A percentile compares a stretch with the other conserved stretches of the same genome.
These are phyloP conservation scores for Andrena fulva DNA, from an alignment of 2,888 invertebrate species.

Conservation along the genomic window DNA sequence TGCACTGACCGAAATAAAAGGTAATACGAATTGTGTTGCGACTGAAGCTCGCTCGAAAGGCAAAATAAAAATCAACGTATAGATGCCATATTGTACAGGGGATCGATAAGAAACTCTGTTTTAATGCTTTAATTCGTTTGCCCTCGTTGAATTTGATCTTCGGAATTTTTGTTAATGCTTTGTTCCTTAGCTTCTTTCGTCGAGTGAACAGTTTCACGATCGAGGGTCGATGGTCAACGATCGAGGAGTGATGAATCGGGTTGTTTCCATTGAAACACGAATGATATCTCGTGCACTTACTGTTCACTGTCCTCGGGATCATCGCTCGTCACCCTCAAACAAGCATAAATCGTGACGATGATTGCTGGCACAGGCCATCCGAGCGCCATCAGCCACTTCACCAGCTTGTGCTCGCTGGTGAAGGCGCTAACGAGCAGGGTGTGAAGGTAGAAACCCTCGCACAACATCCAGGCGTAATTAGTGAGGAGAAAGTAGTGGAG, in stretches of 20 bases:
- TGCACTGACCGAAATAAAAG: too few relatives aligned
- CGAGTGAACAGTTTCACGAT: background rate
- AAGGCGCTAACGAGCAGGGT: conserved; percentile 96
- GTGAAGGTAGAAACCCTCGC: conserved; percentile 97
- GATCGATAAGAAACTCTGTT: too few relatives aligned
- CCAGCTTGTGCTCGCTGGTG: conserved; percentile 93
- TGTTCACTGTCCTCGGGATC: conserved; percentile 86
- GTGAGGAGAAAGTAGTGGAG: conserved; percentile 95
- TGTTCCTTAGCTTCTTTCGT: background rate
- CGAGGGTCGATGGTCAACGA: background rate
- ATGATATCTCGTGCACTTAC: conserved; percentile 85
- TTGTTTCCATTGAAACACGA: background rate
- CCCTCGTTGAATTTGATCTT: too few relatives aligned
- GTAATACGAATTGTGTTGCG: too few relatives aligned
- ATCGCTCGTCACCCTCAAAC: conserved; percentile 87
- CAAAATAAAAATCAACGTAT: too few relatives aligned
- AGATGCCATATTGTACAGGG: too few relatives aligned
- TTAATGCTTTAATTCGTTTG: too few relatives aligned
- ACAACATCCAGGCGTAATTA: conserved; percentile 98
- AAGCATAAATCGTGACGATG: conserved; percentile 89
- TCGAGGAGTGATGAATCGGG: too few relatives aligned
- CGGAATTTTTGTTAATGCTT: too few relatives aligned
- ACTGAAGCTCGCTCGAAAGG: too few relatives aligned
- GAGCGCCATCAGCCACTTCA: conserved; percentile 92
- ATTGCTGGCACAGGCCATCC: conserved; percentile 94